Base-by-base conservation (phyloP, 2,113 vertebrate species). In the Neolamprologus caudopunctatus region DNA sequence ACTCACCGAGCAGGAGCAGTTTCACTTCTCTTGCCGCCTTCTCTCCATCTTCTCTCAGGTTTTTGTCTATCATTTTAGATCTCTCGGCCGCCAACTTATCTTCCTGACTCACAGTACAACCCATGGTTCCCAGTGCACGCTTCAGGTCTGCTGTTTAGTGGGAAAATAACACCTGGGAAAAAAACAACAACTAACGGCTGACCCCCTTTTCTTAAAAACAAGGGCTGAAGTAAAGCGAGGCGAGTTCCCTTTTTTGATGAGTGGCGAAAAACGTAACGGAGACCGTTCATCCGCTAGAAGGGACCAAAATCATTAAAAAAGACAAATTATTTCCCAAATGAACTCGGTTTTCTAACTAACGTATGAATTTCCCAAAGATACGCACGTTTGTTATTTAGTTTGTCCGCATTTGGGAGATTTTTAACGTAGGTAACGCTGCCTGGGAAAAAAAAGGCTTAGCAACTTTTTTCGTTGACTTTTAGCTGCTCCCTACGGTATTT, bases 11-110 rank as follows among this genome's bases (percentile, higher is more conserved):
- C 55, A 99, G 96, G 81, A 99, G 96, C 95, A 99, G 97, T 92
- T 99, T 99, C 93, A 99, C 98, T 95, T 99, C 98, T 89, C 98
- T 96, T 82, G 98, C 97, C 85, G 98, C 97, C 92, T 99, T 99
- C 94, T 99, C 98, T 85, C 98, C 98, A 88, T 99, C 98, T 92
- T 99, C 98, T 68, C 98, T 93, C 90, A 99, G 97, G 93, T 97
- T 97, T 94, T 97, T 98, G 91, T 99, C 98, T 91, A 99, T 99
- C 97, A 98, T 98, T 92, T 97, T 97, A 85, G 98, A 99, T 88
- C 97, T 96, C 93, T 99, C 97, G 85, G 97, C 97, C 87, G 98
- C 98, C 84, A 97, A 98, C 96, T 98, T 99, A 91, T 98, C 98
- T 95, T 99, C 98, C 94, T 98, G 97, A 94, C 98, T 99, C 73